Evolutionary conservation across 2,888 invertebrate species (phyloP).

Genomic region (Hipparchia sbordonii): DNA sequence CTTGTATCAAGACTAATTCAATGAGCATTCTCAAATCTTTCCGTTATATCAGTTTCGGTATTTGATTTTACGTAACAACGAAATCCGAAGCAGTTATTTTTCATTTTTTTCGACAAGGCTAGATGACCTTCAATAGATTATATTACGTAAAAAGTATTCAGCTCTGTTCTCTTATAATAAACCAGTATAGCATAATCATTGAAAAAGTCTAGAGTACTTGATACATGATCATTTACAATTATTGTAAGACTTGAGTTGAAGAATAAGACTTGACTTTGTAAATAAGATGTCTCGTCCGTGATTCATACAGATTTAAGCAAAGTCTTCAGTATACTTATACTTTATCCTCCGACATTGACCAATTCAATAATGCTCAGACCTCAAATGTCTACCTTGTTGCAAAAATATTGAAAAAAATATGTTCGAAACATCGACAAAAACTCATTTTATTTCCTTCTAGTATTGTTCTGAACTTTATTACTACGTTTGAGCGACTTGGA

Average conservation of each 20-base stretch:
- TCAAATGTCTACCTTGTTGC: too few species aligned
- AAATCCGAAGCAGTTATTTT: too few species aligned
- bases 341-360: too few species aligned
- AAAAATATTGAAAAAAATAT: too few species aligned
- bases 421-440: too few species aligned
- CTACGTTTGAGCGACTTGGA: not conserved
- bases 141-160: not conserved
- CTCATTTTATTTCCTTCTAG: not conserved
- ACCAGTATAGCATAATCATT: constrained; percentile 1
- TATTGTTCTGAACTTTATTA: not conserved
- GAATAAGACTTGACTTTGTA: too few species aligned
- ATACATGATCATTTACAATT: not conserved
- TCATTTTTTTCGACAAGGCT: not conserved
- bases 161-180: not conserved
- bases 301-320: too few species aligned
- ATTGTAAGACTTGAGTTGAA: not conserved
- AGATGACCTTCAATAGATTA: constrained; percentile 3
- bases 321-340: too few species aligned
- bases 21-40: not conserved
- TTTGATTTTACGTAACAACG: too few species aligned
- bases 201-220: not conserved
- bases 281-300: too few species aligned
- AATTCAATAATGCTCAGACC: too few species aligned
- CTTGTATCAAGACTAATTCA: not conserved
- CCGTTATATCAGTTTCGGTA: too few species aligned